Evolutionary conservation across 2,113 vertebrate species (phyloP).

Genomic region (Cyphomyrus discorhynchus): DNA sequence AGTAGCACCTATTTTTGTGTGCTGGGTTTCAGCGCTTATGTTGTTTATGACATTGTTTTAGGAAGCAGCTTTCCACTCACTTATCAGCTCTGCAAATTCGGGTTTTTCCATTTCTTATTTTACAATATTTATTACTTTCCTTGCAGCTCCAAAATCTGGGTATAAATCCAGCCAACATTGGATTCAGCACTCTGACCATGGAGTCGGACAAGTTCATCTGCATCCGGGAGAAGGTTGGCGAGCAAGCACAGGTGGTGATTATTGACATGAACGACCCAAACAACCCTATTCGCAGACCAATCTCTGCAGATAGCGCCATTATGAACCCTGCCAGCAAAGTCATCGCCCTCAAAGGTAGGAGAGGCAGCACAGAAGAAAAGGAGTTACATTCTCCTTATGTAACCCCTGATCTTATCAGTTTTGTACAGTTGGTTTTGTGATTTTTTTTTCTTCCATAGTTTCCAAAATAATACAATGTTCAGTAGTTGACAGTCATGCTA

Average conservation of each 20-base stretch:
- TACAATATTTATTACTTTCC: not conserved
- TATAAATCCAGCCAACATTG: slow-evolving; percentile 97
- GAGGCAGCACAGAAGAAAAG: not conserved
- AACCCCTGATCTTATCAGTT: not conserved
- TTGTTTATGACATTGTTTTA: not conserved
- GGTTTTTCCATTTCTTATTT: not conserved
- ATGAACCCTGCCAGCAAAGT: slow-evolving; percentile 99
- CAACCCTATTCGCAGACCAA: slow-evolving; percentile 93
- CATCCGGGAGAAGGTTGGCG: slow-evolving; percentile 94
- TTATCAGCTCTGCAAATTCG: not conserved
- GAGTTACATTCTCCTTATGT: not conserved
- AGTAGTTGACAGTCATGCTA: not conserved
- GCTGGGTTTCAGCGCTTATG: not conserved
- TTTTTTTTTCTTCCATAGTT: not conserved
- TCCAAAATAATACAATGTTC: not conserved
- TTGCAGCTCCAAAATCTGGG: slow-evolving; percentile 95
- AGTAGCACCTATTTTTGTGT: not conserved
- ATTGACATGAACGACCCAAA: slow-evolving; percentile 97
- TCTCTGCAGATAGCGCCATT: slow-evolving; percentile 97
- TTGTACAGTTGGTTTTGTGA: not conserved
- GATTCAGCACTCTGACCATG: slow-evolving; percentile 98
- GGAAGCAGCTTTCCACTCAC: not conserved
- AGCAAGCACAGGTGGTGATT: slow-evolving; percentile 97
- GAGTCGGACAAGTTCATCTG: slow-evolving; percentile 99
- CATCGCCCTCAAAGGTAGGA: slow-evolving; percentile 95